Conservation (phyloP, 64 coral and sea anemone species). For the Montipora capricornis region DNA sequence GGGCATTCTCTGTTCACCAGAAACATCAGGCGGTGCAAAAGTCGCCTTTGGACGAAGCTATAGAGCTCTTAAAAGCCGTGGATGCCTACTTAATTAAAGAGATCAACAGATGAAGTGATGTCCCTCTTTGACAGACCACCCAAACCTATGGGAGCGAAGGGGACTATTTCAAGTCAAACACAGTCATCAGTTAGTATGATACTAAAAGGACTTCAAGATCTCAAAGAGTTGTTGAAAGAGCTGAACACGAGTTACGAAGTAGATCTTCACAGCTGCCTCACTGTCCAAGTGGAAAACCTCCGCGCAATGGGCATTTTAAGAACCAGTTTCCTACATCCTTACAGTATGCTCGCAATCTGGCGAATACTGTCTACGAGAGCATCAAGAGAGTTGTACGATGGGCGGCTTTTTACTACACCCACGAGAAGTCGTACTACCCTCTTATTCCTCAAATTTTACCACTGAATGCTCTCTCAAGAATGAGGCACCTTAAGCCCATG, state of each 20-base stretch:
- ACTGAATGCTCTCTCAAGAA: constrained; percentile 39
- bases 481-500: constrained; percentile 11
- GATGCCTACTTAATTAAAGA: not conserved
- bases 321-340: too few relatives aligned
- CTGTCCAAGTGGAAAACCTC: not conserved
- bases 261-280: too few relatives aligned
- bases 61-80: not conserved
- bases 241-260: constrained; percentile 6
- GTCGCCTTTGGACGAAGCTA: not conserved
- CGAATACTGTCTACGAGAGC: too few relatives aligned
- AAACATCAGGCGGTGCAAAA: constrained; percentile 2
- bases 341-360: too few relatives aligned
- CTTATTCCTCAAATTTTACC: constrained; percentile 12
- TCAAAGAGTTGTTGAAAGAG: constrained; percentile 29
- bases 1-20: not conserved
- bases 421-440: constrained; percentile 58
- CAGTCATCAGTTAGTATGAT: constrained; percentile 39
- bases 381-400: not conserved
- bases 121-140: constrained; percentile 9
- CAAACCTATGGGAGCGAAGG: constrained; percentile 25
- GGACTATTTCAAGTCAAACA: constrained; percentile 51
- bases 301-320: not conserved
- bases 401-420: constrained; percentile 36
- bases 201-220: constrained; percentile 17
- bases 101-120: constrained; percentile 4